Base-by-base conservation (phyloP, 2,888 invertebrate species). In the Caenorhabditis japonica region DNA sequence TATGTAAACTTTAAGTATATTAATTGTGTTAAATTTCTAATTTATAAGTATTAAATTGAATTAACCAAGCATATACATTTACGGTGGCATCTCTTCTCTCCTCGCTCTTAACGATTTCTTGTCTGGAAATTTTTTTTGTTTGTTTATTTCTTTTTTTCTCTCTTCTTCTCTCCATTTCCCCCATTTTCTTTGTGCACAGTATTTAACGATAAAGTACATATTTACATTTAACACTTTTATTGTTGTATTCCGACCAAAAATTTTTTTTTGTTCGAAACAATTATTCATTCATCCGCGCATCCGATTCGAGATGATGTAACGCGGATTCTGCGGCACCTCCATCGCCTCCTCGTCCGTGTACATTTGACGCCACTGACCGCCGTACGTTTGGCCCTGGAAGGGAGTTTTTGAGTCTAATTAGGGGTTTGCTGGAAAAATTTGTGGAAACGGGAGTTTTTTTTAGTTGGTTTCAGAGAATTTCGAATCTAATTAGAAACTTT, bases 281-380 rank as follows among this genome's bases (percentile, higher is more conserved):
- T 15, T 61, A 27, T 25, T 38, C 13, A 46, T 8, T 49, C 19
- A 64, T 58, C 71, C 58, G 30, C 64, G 44, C 71, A 64, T 71
- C 3, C 64, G 58, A 49, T 70, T 70, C 55, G 70, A 70, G 61
- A 70, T 70, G 61, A 70, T 70, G 61, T 70, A 70, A 39, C 70
- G 19, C 15, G 70, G 60, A 15, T 70, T 70, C 41, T 70, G 49
- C 2, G 70, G 61, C 38, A 47, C 38, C 19, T 70, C 70, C 27
- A 70, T 13, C 10, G 17, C 36, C 34, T 61, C 60, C 34, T 61
- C 60, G 36, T 70, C 70, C 27, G 55, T 70, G 61, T 60, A 68
- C 53, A 68, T 51, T 43, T 70, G 71, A 62, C 61, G 61, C 70
- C 70, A 70, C 41, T 70, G 70, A 4, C 70, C 60, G 7, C 60